Percentiles rank a stretch among this genome's conserved stretches.
Evolutionary conservation across 2,797 vertebrate genomes (phyloP).

Genomic region (Ibycter americanus): DNA sequence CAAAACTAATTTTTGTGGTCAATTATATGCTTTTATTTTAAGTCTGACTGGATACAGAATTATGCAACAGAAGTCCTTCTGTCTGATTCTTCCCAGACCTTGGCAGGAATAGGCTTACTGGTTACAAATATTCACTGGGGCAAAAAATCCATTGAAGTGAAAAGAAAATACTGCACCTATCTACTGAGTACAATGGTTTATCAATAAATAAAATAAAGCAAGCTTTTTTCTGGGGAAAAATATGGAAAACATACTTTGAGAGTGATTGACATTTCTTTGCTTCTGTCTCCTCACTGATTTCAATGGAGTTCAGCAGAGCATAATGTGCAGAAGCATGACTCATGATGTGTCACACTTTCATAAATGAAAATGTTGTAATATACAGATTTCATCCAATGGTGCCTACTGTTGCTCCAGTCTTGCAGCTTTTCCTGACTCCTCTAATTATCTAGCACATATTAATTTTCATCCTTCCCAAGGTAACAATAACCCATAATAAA

Average conservation of each 20-base stretch:
- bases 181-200: neutral
- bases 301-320: neutral
- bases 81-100: constrained; percentile 71
- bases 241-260: neutral
- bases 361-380: neutral
- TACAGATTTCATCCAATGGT: neutral
- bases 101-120: constrained; percentile 48
- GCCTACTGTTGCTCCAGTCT: neutral
- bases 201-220: neutral
- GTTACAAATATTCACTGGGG: constrained; percentile 40
- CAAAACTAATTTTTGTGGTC: constrained; percentile 67
- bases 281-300: neutral
- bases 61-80: constrained; percentile 64
- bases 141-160: constrained; percentile 27
- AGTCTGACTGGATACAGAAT: constrained; percentile 53
- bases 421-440: neutral
- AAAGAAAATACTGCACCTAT: constrained; percentile 17
- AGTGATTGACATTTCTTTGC: neutral
- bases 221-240: neutral
- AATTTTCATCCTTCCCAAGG: neutral
- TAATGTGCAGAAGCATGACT: neutral
- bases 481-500: neutral
- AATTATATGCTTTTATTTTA: constrained; percentile 66
- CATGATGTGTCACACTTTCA: neutral
- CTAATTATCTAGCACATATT: neutral